phyloP scores from a whole-genome alignment of 2,113 vertebrate genomes.

The Alectura lathami region DNA sequence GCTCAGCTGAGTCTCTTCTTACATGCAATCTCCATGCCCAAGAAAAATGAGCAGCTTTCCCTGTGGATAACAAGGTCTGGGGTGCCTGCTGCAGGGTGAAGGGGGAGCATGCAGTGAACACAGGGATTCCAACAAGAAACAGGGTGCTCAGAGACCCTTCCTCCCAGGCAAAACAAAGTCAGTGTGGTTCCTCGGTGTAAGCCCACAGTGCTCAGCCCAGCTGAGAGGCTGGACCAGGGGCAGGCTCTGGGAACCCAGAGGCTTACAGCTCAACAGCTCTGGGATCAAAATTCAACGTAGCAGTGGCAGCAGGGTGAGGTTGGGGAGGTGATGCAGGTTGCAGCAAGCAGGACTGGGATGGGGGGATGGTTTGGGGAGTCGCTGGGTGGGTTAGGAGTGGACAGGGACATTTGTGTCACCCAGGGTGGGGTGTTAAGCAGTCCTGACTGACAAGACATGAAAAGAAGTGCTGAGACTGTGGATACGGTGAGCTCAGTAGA shows the following conservation, averaged over 20 bases:
- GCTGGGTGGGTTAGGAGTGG: not conserved
- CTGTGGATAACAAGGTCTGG: not conserved
- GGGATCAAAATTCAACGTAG: not conserved
- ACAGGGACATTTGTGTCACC: not conserved
- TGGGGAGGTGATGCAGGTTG: not conserved
- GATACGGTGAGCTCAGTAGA: not conserved
- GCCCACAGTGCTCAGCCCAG: not conserved
- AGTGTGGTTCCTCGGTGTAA: not conserved
- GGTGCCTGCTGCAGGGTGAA: not conserved
- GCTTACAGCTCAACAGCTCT: not conserved
- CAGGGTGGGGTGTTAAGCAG: not conserved
- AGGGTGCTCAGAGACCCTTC: not conserved
- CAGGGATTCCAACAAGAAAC: not conserved
- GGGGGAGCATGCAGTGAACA: not conserved
- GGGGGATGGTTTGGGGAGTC: not conserved
- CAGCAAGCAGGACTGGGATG: not conserved
- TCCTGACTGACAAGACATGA: not conserved
- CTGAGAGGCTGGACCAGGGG: not conserved
- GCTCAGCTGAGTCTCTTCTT: not conserved
- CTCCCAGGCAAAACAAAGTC: not conserved
- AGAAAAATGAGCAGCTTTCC: rapidly evolving
- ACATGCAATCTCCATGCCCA: not conserved
- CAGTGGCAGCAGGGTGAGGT: not conserved
- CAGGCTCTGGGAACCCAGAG: not conserved
- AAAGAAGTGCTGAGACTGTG: not conserved